Base-by-base conservation (phyloP, 2,113 vertebrate species). In the Clarias gariepinus region DNA sequence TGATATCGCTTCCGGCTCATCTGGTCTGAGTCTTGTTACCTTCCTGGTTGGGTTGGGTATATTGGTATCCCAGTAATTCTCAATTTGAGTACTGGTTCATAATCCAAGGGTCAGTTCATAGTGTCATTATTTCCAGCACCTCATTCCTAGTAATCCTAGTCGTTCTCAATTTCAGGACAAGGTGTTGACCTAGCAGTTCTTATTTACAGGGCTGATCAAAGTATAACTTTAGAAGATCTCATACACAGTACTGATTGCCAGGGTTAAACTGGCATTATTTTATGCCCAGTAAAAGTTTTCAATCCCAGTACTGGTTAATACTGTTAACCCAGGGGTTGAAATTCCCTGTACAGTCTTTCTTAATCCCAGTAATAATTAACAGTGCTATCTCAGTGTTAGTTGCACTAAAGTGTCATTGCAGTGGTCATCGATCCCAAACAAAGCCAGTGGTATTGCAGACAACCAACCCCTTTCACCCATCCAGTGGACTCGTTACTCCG, bases 11-110 rank as follows among this genome's bases (percentile, higher is more conserved):
- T 5, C 58, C 58, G 21, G 66, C n/a, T 41, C 58, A 13, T 28
- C 25, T 18, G 19, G 74, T 87, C 30, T 74, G 8, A 36, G 77
- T 57, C 41, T 82, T 47, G 90, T 61, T 91, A 87, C 77, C 91
- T 91, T 87, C 89, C 92, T 68, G 57, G 5, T 53, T 23, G 58
- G 64, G 11, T 47, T n/a, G n/a, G n/a, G n/a, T n/a, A n/a, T n/a
- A 19, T n/a, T 61, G 55, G 30, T 19, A 58, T 83, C 4, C 36
- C n/a, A 52, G 41, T 23, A 52, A 52, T 23, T 21, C 28, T 36
- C 69, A 71, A 36, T 53, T 25, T 52, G 2, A 77, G 10, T n/a
- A n/a, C 23, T 63, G 23, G 61, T n/a, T 63, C 7, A 25, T 63
- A 10, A 36, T 21, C 1, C 16, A 16, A 41, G 25, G 4, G 8